Conservation (phyloP, 2,797 vertebrate genomes). For the Urosaurus nigricauda region DNA sequence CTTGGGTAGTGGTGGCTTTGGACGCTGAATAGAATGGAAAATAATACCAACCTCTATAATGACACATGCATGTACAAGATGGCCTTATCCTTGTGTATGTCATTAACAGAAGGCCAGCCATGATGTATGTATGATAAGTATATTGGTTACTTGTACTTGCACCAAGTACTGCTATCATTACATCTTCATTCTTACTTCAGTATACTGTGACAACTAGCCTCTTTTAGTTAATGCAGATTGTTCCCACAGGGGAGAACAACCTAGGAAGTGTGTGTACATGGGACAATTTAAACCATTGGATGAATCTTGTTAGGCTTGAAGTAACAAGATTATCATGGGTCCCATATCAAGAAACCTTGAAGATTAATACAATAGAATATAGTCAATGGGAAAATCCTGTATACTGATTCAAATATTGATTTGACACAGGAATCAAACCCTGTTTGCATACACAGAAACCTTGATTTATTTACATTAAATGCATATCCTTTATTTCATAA, state of each 20-base stretch:
- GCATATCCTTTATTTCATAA: neutral
- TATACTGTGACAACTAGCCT: slow-evolving; percentile 44
- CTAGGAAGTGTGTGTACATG: slow-evolving; percentile 1
- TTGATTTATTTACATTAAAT: neutral
- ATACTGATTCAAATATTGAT: neutral
- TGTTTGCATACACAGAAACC: neutral
- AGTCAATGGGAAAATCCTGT: neutral
- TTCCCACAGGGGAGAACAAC: slow-evolving; percentile 43
- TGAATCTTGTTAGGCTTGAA: neutral
- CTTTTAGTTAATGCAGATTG: slow-evolving; percentile 31
- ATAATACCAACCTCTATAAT: too few relatives aligned
- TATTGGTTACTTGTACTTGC: slow-evolving; percentile 48
- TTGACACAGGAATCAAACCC: neutral
- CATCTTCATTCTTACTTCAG: slow-evolving; percentile 48
- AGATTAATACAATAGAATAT: neutral
- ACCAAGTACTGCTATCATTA: neutral
- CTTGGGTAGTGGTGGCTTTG: too few relatives aligned
- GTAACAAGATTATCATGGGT: neutral
- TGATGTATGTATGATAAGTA: slow-evolving; percentile 29
- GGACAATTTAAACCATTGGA: neutral
- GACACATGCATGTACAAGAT: too few relatives aligned
- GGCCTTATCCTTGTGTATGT: too few relatives aligned
- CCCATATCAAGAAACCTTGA: neutral
- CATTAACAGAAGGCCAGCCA: too few relatives aligned
- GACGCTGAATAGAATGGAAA: too few relatives aligned